Evolutionary conservation across 2,797 vertebrate species (phyloP).

Genomic region (Melanotaenia pygmaea): DNA sequence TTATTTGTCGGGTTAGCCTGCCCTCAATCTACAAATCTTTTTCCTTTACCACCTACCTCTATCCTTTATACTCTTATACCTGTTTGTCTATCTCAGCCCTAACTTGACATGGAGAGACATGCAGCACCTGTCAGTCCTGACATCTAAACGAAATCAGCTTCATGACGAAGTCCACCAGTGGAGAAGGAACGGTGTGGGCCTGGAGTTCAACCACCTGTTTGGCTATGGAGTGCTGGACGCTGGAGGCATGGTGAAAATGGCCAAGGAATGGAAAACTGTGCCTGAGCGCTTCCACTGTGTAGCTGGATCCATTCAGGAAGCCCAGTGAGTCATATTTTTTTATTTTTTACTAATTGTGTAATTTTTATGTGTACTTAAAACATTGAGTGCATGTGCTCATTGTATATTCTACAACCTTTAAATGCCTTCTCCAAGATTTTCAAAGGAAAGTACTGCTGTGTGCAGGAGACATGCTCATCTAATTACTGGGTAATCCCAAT

Average conservation of each 20-base stretch:
- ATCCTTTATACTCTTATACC: background rate
- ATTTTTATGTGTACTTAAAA: background rate
- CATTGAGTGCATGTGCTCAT: background rate
- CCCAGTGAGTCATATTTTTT: slow-evolving; percentile 85
- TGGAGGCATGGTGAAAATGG: slow-evolving; percentile 98
- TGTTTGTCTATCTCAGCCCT: slow-evolving; percentile 75
- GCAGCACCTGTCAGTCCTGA: slow-evolving; percentile 97
- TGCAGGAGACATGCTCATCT: slow-evolving; percentile 44
- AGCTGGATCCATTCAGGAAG: slow-evolving; percentile 92
- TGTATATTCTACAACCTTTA: background rate
- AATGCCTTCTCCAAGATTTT: slow-evolving; percentile 13
- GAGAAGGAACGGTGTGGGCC: slow-evolving; percentile 95
- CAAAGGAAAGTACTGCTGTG: slow-evolving; percentile 27
- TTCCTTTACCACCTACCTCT: background rate
- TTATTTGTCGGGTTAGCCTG: background rate
- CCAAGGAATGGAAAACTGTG: slow-evolving; percentile 96
- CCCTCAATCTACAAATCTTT: background rate
- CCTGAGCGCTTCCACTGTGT: slow-evolving; percentile 98
- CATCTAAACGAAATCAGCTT: slow-evolving; percentile 98
- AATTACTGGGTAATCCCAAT: slow-evolving; percentile 48
- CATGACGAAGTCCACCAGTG: slow-evolving; percentile 98
- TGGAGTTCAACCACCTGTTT: slow-evolving; percentile 99
- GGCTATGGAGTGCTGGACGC: slow-evolving; percentile 97
- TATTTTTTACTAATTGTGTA: background rate
- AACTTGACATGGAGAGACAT: slow-evolving; percentile 96